Base-by-base conservation (phyloP, 1,140 invertebrate genomes). In the Procambarus virginalis region DNA sequence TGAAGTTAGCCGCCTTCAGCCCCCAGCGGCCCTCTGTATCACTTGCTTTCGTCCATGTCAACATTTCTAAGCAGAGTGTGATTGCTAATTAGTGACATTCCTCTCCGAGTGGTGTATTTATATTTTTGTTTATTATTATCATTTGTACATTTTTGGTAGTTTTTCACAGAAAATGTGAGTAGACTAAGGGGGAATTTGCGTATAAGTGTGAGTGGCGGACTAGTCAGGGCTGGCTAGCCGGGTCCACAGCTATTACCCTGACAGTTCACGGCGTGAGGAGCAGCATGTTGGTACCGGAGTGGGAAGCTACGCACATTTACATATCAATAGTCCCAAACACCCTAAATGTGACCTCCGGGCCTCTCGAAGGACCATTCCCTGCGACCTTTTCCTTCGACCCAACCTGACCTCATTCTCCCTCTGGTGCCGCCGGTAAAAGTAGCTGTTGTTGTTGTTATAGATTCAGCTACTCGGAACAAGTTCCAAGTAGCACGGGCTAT, bases 271-370 rank as follows among this genome's bases (percentile, higher is more conserved):
- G 82, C 82, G 82, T 68, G 82, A 84, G 82, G 51, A 84, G 45
- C 58, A 84, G 82, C 68, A 68, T 84, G 82, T 73, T 68, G 60
- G 45, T 49, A 49, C 78, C 49, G 78, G 78, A 34, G 78, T 58
- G 80, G 76, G 88, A 82, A 84, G 88, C 55, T 75, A 78, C 34
- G 60, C 70, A 60, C 76, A 89, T 89, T 89, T 77, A 78, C 88
- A 89, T 89, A 84, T 89, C 88, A 89, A 89, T 84, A 60, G 88
- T 48, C 76, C 75, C 76, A 64, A 89, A 89, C 88, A 84, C 81
- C 55, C 88, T 84, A 84, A 89, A 83, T 89, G 60, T 84, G 82
- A 84, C 88, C 88, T 68, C 76, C 46, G 73, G 82, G 88, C 58
- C 88, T 84, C 73, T 78, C 20, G 12, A 51, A 17, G 58, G 88